Evolutionary conservation across 1,140 invertebrate genomes (phyloP), one percentile per base, ranked within the genome.

Genomic region (Penaeus vannamei): DNA sequence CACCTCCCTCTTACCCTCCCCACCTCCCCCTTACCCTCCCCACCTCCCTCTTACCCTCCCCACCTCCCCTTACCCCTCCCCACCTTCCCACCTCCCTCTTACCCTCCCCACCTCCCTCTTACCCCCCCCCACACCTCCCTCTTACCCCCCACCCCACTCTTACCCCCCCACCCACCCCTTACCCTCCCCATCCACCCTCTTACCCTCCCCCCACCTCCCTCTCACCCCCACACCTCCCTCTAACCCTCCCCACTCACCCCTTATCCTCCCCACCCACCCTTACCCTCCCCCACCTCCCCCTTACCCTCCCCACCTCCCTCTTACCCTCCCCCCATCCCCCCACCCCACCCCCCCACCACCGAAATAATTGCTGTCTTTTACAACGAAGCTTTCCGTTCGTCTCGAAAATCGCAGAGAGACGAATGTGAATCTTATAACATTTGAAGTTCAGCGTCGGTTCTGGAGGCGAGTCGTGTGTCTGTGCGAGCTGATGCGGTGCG

Each of bases 51-150:
- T 26, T 36, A 10, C 20, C 29, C 10, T 8, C 8, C 23, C 7
- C 1, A 0, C 20, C 29, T 69, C 29, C 10, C 29, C 10, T 46
- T 46, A 3, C 10, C 42, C 26, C 69, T 72, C 69, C 26, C 69
- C 26, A 20, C 26, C 69, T 72, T n/a, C 26, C 69, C 26, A 20
- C 26, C 69, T 72, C 69, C 26, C 69, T 72, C 69, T 72, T n/a
- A n/a, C 69, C 26, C 69, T 72, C 66, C n/a, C 66, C n/a, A 12
- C n/a, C 66, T 72, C 66, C n/a, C 66, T n/a, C 66, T n/a, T 32
- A 12, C 26, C 69, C 26, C 69, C 26, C 69, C 26, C 69, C 4
- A 1, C 36, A 4, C 36, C n/a, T 12, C n/a, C 36, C n/a, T 12
- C 12, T n/a, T 36, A 2, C n/a, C 26, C 3, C 69, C n/a, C 36